A percentile compares a stretch with the other conserved stretches of the same genome.
phyloP scores from a whole-genome alignment of 1,140 invertebrate genomes.

The Octopus sinensis region DNA sequence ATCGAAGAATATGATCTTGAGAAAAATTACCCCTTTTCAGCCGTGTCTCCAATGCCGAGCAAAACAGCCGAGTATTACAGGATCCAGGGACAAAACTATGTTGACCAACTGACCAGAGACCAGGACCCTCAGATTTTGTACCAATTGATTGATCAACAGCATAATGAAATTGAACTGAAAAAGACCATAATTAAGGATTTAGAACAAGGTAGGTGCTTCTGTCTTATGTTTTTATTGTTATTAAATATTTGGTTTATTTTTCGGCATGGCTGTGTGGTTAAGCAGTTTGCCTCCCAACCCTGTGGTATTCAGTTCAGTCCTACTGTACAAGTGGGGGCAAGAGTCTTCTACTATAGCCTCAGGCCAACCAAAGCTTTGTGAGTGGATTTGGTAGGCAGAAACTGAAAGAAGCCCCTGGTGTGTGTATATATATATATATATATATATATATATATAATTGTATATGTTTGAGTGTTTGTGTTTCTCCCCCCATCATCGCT shows the following conservation, averaged over 20 bases:
- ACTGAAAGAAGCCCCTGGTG: too few species aligned
- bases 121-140: constrained; percentile 71
- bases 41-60: constrained; percentile 34
- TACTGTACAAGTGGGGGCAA: too few species aligned
- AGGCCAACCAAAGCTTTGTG: too few species aligned
- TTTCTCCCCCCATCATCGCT: too few species aligned
- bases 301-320: background rate
- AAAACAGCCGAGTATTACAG: constrained; percentile 30
- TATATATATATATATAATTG: too few species aligned
- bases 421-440: too few species aligned
- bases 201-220: constrained; percentile 44
- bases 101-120: constrained; percentile 21
- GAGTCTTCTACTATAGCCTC: too few species aligned
- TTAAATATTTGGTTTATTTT: background rate
- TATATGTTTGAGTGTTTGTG: too few species aligned
- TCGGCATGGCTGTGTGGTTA: background rate
- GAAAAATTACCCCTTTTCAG: constrained; percentile 41
- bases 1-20: constrained; percentile 48
- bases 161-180: constrained; percentile 81
- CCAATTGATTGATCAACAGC: constrained; percentile 82
- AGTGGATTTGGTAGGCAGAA: too few species aligned
- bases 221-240: background rate
- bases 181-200: constrained; percentile 82
- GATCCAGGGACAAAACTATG: constrained; percentile 24
- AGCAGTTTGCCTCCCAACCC: background rate